Evolutionary conservation across 2,113 vertebrate genomes (phyloP), one percentile per base, ranked within the genome.

Genomic region (Butastur rufipennis): DNA sequence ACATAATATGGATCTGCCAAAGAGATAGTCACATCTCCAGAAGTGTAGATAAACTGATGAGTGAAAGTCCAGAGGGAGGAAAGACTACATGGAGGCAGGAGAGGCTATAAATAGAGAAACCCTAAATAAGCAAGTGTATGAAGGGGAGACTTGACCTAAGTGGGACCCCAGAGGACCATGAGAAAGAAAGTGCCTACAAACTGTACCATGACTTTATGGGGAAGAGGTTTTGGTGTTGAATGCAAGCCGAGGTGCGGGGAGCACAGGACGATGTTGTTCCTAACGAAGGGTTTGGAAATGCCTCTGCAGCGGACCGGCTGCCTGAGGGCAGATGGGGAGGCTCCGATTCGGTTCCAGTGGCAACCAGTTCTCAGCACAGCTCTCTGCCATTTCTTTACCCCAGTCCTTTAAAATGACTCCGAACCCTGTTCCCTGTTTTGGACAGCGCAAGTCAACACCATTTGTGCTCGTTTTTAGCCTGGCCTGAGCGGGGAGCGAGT

Each of bases 391-490:
- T 82, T 36, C 34, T 56, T 83, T 18, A 56, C 18, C 12, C 5
- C 27, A 38, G 26, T 29, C 55, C 38, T 87, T 65, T 23, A 20
- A 34, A 19, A 61, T 3, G 32, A 29, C 2, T 27, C 61, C 11
- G 40, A 74, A 16, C 23, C 11, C 6, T 0, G 0, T 11, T 43
- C 16, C 11, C 42, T 22, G 26, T 38, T 80, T 78, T 5, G 48
- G 36, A 43, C 66, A 72, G 53, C 0, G 0, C 47, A 40, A 40
- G 43, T 4, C 27, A 61, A 15, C 29, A 6, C 31, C 40, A 5
- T 29, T 16, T 27, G 38, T 2, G 9, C 10, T 63, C 14, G 14
- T 86, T 75, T 75, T 92, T 26, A 78, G n/a, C 50, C 47, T 7
- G 59, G 36, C 13, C 43, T 10, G 21, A 52, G 20, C 1, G 21